Percentiles rank a stretch among this genome's conserved stretches.
Evolutionary conservation across 2,113 vertebrate genomes (phyloP).

Genomic region (Stegostoma tigrinum): DNA sequence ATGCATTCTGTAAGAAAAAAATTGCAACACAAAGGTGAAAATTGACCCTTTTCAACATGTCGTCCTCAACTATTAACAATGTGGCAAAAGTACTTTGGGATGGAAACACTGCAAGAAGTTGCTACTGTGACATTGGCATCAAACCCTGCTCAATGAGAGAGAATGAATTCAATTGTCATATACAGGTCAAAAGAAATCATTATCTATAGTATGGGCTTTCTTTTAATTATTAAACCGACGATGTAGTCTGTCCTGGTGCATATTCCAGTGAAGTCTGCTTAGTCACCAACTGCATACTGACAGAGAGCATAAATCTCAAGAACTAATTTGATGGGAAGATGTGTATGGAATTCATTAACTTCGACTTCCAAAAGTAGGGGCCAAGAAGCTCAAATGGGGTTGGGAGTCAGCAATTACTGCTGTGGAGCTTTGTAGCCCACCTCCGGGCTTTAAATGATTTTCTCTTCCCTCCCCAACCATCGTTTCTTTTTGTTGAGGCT

Average conservation of each 20-base stretch:
- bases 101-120: constrained; percentile 73
- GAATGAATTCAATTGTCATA: constrained; percentile 67
- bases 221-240: constrained; percentile 46
- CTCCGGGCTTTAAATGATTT: too few species aligned
- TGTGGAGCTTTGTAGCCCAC: too few species aligned
- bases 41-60: constrained; percentile 76
- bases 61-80: constrained; percentile 69
- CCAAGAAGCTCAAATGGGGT: too few species aligned
- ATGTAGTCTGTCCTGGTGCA: constrained; percentile 26
- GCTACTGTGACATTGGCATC: constrained; percentile 66
- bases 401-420: too few species aligned
- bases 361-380: too few species aligned
- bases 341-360: constrained; percentile 50
- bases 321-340: background rate
- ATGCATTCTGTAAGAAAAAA: constrained; percentile 68
- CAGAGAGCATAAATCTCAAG: constrained; percentile 42
- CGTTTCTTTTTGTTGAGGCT: too few species aligned
- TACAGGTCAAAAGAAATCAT: constrained; percentile 67
- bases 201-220: constrained; percentile 63
- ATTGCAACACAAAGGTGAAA: constrained; percentile 70
- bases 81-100: constrained; percentile 70
- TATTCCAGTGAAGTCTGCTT: constrained; percentile 27
- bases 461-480: too few species aligned
- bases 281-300: constrained; percentile 43
- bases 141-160: background rate